Evolutionary conservation across 2,888 invertebrate species (phyloP), one percentile per base, ranked within the genome.

Genomic region (Helobdella robusta): DNA sequence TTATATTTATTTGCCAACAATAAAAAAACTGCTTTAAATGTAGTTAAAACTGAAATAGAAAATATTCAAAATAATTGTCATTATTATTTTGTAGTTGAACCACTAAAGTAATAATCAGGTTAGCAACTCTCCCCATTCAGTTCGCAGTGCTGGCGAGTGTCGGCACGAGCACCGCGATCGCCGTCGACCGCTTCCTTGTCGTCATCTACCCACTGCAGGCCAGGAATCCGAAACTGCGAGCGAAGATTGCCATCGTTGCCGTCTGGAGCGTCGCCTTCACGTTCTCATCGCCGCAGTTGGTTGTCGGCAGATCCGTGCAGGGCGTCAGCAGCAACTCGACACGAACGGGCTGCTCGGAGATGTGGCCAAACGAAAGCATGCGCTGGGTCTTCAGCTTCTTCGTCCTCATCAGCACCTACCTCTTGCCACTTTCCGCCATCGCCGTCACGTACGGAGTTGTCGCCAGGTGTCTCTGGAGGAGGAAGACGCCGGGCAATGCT

Each of bases 81-180:
- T n/a, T n/a, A n/a, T n/a, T n/a, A n/a, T n/a, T n/a, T n/a, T n/a
- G n/a, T n/a, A n/a, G n/a, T n/a, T n/a, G n/a, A n/a, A n/a, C n/a
- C n/a, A n/a, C n/a, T n/a, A n/a, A n/a, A n/a, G n/a, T n/a, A n/a
- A n/a, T n/a, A n/a, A n/a, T n/a, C n/a, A n/a, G n/a, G n/a, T n/a
- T n/a, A n/a, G n/a, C n/a, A n/a, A n/a, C 52, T 56, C 1, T 5
- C 6, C 32, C 5, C 30, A 25, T 1, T 46, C 61, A 61, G 61
- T 61, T 78, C 68, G 80, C 79, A n/a, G 82, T 82, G 28, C 74
- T 76, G 1, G 77, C 76, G 18, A 80, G 80, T 67, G 80, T 82
- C 30, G 80, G 78, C 69, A 81, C 82, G n/a, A 78, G 82, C 61
- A 80, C 79, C 67, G 81, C 81, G 35, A 81, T 82, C 32, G 82